A percentile compares a stretch with the other conserved stretches of the same genome.
Conservation (phyloP, 2,888 invertebrate species). For the Mellilla xanthometata region DNA sequence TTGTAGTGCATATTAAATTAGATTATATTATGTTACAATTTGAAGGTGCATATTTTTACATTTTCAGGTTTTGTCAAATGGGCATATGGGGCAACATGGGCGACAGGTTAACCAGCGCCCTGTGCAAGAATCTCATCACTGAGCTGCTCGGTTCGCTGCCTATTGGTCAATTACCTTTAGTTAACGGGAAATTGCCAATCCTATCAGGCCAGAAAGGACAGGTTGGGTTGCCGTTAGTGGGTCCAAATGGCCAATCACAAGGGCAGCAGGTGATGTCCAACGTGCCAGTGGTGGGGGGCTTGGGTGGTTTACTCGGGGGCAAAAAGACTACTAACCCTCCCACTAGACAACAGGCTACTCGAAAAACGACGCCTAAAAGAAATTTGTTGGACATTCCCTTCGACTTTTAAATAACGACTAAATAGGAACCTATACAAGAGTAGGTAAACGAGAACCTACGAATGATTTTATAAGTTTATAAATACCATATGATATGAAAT, state of each 20-base stretch:
- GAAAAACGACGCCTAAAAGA: constrained; percentile 22
- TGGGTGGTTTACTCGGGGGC: constrained; percentile 16
- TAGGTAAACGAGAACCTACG: too few relatives aligned
- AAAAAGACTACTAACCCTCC: constrained; percentile 5
- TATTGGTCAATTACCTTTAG: constrained; percentile 6
- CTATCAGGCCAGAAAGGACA: constrained; percentile 4
- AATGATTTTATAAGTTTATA: too few relatives aligned
- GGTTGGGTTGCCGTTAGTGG: background rate
- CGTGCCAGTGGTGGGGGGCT: background rate
- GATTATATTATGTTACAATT: too few relatives aligned
- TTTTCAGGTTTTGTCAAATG: constrained; percentile 85
- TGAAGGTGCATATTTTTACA: too few relatives aligned
- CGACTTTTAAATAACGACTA: constrained; percentile 29
- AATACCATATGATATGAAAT: too few relatives aligned
- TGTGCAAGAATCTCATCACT: constrained; percentile 74
- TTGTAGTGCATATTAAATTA: too few relatives aligned
- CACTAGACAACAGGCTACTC: constrained; percentile 11
- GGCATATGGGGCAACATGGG: constrained; percentile 86
- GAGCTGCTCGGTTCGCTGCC: constrained; percentile 39
- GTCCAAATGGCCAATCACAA: background rate
- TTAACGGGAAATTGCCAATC: constrained; percentile 6
- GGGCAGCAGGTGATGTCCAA: background rate
- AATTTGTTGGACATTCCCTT: constrained; percentile 33
- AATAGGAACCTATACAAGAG: too few relatives aligned
- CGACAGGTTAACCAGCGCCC: constrained; percentile 78